A percentile compares a stretch with the other conserved stretches of the same genome.
phyloP scores from a whole-genome alignment of 2,113 vertebrate genomes.

The Ascaphus truei region DNA sequence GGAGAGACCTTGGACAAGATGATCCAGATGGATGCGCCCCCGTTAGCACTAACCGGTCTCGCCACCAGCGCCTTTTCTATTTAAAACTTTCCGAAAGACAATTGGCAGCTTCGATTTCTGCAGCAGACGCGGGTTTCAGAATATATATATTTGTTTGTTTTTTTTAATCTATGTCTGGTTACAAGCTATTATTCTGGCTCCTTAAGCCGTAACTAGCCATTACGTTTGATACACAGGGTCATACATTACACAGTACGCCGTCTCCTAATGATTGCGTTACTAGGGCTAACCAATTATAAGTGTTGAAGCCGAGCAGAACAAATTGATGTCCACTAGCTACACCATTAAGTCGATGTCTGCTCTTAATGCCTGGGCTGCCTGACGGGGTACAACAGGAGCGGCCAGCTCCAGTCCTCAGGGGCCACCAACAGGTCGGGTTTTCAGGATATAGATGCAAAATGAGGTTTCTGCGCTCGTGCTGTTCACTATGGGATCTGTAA shows the following conservation, averaged over 20 bases:
- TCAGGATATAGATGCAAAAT: too few species aligned
- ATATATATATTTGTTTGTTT: background rate
- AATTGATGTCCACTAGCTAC: background rate
- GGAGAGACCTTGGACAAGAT: conserved; percentile 10
- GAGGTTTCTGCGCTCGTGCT: too few species aligned
- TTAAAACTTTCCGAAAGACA: too few species aligned
- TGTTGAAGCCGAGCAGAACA: too few species aligned
- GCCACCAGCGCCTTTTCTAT: background rate
- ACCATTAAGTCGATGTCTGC: background rate
- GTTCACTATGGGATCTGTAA: too few species aligned
- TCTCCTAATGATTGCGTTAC: background rate
- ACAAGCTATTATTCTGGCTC: background rate
- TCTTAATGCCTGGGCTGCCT: too few species aligned
- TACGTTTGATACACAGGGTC: background rate
- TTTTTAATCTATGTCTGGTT: background rate
- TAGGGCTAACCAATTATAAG: background rate
- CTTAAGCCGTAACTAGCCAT: background rate
- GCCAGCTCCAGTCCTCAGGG: too few species aligned
- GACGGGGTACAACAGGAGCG: too few species aligned
- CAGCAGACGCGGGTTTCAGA: background rate
- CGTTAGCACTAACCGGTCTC: background rate
- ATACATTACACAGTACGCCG: background rate
- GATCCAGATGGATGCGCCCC: conserved; percentile 8
- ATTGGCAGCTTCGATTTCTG: too few species aligned
- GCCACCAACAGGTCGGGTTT: too few species aligned